Evolutionary conservation across 1,140 invertebrate genomes (phyloP), one percentile per base, ranked within the genome.

Genomic region (Stenopsyche tienmushanensis): DNA sequence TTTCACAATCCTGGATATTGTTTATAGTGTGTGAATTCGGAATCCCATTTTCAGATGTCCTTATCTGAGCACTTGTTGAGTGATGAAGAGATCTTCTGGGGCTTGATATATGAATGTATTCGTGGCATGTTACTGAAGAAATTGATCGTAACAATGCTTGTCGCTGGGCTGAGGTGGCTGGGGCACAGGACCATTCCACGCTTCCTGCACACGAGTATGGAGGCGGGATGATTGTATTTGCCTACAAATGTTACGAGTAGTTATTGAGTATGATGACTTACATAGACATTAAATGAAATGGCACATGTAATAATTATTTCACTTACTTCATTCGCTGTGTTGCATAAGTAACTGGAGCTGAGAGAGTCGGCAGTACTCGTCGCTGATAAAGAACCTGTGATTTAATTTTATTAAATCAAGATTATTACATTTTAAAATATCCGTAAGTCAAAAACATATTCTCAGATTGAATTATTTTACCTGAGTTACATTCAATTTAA

Each of bases 271-370:
- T n/a, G n/a, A n/a, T n/a, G n/a, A n/a, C n/a, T n/a, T n/a, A n/a
- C n/a, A n/a, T 49, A 3, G 2, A 49, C 13, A 18, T 13, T 18
- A 18, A 49, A 41, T 55, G 7, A 42, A 41, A 55, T 55, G 3
- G 23, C 15, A 41, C 10, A 29, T 18, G 2, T n/a, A 25, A 24
- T 53, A 7, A 3, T 53, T 3, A 18, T 3, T 25, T 17, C 20
- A 20, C 66, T 73, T 71, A 83, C 83, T 80, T 91, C 90, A 77
- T 91, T 92, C 42, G 87, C 84, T 71, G 89, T 84, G 72, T 86
- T 90, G 76, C 89, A 91, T 75, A 91, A 86, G 76, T 89, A 91
- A 79, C 89, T 91, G 62, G 90, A 92, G 75, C 88, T 91, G 53
- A 92, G 80, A 20, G 90, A 91, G 76, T 92, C 90, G 62, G 89